Conservation (phyloP, 2,888 invertebrate genomes). For the Orgyia antiqua region DNA sequence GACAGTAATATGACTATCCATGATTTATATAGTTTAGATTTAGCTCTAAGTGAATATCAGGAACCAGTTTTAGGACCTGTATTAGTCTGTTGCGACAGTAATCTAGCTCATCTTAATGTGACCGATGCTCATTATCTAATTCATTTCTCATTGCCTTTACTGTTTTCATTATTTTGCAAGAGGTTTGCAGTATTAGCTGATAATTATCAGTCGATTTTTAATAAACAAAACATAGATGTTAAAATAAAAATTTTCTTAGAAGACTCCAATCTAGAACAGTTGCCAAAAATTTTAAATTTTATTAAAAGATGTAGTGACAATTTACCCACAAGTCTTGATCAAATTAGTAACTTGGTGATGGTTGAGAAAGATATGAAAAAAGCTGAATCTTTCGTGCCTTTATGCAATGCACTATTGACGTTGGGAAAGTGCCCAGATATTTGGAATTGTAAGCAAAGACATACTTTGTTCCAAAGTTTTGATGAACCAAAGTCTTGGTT, state of each 20-base stretch:
- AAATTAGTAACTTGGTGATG: constrained; percentile 46
- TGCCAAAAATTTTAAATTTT: constrained; percentile 80
- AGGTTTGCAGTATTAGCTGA: constrained; percentile 83
- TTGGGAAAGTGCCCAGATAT: constrained; percentile 81
- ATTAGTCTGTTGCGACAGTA: constrained; percentile 83
- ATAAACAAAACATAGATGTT: constrained; percentile 31
- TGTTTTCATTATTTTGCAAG: constrained; percentile 82
- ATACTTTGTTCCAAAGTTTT: constrained; percentile 73
- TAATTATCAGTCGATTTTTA: constrained; percentile 72
- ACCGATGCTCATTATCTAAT: constrained; percentile 82
- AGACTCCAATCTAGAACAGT: constrained; percentile 75
- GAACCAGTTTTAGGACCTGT: constrained; percentile 65
- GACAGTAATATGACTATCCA: constrained; percentile 55
- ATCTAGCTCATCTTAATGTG: constrained; percentile 79
- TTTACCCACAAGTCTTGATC: constrained; percentile 47
- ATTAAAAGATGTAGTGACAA: constrained; percentile 67
- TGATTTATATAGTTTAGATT: constrained; percentile 53
- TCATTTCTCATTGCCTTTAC: constrained; percentile 83
- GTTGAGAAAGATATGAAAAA: constrained; percentile 58
- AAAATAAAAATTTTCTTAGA: constrained; percentile 78
- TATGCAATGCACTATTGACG: constrained; percentile 80
- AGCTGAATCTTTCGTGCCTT: constrained; percentile 50
- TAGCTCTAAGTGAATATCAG: constrained; percentile 52
- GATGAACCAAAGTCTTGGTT: constrained; percentile 74
- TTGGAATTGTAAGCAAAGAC: constrained; percentile 79